A percentile compares a stretch with the other conserved stretches of the same genome.
These are phyloP conservation scores for Electrona antarctica DNA, from an alignment of 2,113 vertebrate genomes.

Conservation along the genomic window DNA sequence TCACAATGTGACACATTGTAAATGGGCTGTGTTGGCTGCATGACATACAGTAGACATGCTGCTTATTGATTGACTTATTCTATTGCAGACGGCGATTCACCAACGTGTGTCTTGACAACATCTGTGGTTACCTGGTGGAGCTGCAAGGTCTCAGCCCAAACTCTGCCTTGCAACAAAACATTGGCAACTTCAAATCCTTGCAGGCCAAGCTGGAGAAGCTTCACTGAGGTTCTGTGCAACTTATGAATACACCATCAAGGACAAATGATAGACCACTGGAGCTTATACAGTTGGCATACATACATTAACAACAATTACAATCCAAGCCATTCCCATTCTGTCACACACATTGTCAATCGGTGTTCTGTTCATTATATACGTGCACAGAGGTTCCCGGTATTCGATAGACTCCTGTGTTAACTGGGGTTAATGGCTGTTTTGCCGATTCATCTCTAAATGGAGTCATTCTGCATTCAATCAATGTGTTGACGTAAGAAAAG, in stretches of 20 bases:
- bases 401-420: no score
- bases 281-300: constrained; percentile 14
- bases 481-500: no score
- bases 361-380: not conserved
- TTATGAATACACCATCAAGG: no score
- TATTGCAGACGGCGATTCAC: constrained; percentile 88
- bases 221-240: constrained; percentile 74
- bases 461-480: no score
- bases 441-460: not conserved
- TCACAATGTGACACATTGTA: no score
- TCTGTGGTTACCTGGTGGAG: constrained; percentile 95
- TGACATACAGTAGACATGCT: no score
- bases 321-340: not conserved
- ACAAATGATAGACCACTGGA: no score
- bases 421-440: not conserved
- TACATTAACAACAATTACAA: not conserved
- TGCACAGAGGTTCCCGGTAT: no score
- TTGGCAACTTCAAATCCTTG: constrained; percentile 93
- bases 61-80: constrained; percentile 11
- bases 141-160: constrained; percentile 93
- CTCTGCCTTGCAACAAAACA: constrained; percentile 82
- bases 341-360: not conserved
- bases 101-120: constrained; percentile 91
- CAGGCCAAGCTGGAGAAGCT: constrained; percentile 94
- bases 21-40: no score